A percentile compares a stretch with the other conserved stretches of the same genome.
Conservation (phyloP, 1,140 invertebrate species). For the Panulirus ornatus region DNA sequence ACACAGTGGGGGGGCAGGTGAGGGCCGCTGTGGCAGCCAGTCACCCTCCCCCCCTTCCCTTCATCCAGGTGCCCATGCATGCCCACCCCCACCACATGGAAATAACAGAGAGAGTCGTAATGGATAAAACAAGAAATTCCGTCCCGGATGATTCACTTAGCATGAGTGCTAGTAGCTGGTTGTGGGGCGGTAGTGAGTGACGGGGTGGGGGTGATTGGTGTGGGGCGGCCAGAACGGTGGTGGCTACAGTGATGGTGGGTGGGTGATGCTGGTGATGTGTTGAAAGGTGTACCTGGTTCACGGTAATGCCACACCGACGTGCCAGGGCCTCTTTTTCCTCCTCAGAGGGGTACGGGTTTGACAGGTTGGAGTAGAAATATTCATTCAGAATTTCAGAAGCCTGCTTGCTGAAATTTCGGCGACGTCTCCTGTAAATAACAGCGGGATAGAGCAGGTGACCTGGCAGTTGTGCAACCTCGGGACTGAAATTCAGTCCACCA, state of each 20-base stretch:
- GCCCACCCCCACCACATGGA: neutral
- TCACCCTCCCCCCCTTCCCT: neutral
- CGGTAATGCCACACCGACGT: conserved; percentile 99
- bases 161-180: conserved; percentile 26
- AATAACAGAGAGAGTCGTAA: conserved; percentile 4
- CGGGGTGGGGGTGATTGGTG: neutral
- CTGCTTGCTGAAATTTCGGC: conserved; percentile 99
- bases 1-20: neutral
- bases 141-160: conserved; percentile 21
- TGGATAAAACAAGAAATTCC: neutral
- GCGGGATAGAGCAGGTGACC: neutral
- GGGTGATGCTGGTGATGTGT: conserved; percentile 22
- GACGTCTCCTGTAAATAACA: conserved; percentile 88
- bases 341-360: conserved; percentile 99
- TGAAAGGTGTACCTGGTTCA: conserved; percentile 86
- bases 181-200: conserved; percentile 36
- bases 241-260: conserved; percentile 18
- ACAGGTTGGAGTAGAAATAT: conserved; percentile 99
- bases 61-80: neutral
- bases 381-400: conserved; percentile 99
- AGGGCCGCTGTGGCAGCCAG: neutral
- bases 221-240: conserved; percentile 31
- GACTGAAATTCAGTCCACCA: conserved; percentile 48
- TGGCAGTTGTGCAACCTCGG: neutral
- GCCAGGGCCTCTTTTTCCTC: conserved; percentile 99